Percentiles rank a stretch among this genome's conserved stretches.
phyloP scores from a whole-genome alignment of 2,888 invertebrate species.

The Conomelus anceps region DNA sequence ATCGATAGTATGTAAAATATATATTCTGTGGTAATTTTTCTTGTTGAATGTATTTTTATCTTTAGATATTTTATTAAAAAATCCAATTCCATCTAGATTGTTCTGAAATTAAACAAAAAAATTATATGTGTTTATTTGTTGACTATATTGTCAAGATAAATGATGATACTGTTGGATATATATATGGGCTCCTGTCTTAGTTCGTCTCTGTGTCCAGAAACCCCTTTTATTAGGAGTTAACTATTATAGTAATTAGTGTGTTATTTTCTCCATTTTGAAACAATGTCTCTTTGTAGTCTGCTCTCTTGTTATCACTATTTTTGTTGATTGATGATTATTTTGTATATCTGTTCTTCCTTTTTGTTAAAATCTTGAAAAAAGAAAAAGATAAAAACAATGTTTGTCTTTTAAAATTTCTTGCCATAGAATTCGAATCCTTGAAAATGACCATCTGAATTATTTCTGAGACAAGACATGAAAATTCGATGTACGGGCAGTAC shows the following conservation, averaged over 20 bases:
- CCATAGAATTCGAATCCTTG: not conserved
- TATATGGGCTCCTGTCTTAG: not conserved
- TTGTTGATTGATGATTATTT: not conserved
- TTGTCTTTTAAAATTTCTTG: not conserved
- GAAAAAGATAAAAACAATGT: not conserved
- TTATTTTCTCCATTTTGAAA: not conserved
- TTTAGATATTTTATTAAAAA: conserved; percentile 26
- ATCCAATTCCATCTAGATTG: conserved; percentile 23
- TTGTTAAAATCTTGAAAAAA: not conserved
- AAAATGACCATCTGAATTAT: no score
- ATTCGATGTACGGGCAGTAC: no score
- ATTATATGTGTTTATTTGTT: conserved; percentile 19
- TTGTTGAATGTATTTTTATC: conserved; percentile 28
- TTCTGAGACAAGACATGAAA: no score
- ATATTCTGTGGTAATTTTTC: conserved; percentile 25
- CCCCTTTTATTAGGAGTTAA: not conserved
- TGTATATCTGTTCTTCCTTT: not conserved
- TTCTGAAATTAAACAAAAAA: conserved; percentile 21
- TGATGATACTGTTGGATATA: not conserved
- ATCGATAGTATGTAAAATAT: conserved; percentile 24
- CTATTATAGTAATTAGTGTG: not conserved
- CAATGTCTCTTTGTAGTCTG: not conserved
- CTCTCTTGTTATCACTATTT: not conserved
- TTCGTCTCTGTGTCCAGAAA: not conserved
- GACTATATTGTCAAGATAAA: not conserved